phyloP scores from a whole-genome alignment of 1,140 invertebrate genomes.

The Pararge aegeria region DNA sequence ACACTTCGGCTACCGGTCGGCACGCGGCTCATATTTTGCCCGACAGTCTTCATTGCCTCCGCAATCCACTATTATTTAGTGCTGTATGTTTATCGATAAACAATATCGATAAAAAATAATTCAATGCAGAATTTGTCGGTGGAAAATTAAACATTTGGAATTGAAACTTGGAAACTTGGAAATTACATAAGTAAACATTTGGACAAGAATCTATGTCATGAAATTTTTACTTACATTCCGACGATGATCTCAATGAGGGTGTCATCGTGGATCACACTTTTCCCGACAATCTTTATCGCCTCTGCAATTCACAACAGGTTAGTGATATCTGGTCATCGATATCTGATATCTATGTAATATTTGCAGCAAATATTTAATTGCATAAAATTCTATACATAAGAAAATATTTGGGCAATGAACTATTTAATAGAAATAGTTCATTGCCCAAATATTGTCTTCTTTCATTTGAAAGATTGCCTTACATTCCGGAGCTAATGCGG shows the following conservation, averaged over 20 bases:
- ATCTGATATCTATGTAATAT: background rate
- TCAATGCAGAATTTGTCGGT: too few relatives aligned
- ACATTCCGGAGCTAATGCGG: slow-evolving; percentile 30
- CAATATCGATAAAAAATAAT: background rate
- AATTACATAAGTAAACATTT: too few relatives aligned
- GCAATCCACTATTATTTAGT: slow-evolving; percentile 43
- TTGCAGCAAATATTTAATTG: too few relatives aligned
- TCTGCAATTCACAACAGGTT: slow-evolving; percentile 38
- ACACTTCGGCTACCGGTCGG: slow-evolving; percentile 50
- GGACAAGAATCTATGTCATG: too few relatives aligned
- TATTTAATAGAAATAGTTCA: too few relatives aligned
- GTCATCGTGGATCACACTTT: slow-evolving; percentile 56
- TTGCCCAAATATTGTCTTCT: too few relatives aligned
- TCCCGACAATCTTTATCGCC: slow-evolving; percentile 70
- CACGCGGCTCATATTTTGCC: slow-evolving; percentile 69
- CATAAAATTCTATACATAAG: too few relatives aligned
- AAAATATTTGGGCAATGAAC: too few relatives aligned
- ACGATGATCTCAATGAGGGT: slow-evolving; percentile 51
- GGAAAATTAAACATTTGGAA: too few relatives aligned
- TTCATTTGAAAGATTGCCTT: too few relatives aligned
- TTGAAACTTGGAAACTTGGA: too few relatives aligned
- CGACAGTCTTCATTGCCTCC: slow-evolving; percentile 67
- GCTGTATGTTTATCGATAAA: slow-evolving; percentile 21
- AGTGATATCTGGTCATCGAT: slow-evolving; percentile 32
- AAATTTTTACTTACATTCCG: slow-evolving; percentile 25